Conservation (phyloP, 2,888 invertebrate genomes). For the Geophilus truncorum region DNA sequence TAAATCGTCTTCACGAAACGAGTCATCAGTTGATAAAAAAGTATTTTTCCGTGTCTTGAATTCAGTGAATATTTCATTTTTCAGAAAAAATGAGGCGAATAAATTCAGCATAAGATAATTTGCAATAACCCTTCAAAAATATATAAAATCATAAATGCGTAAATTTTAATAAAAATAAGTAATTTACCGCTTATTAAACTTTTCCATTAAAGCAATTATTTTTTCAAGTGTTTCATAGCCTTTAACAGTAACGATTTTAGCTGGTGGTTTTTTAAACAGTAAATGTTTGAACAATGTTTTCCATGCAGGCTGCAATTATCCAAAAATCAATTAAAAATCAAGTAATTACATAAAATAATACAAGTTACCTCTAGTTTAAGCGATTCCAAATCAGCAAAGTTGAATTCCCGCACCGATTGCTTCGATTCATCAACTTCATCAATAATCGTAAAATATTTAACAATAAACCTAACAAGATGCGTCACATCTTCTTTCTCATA, state of each 20-base stretch:
- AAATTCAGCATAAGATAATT: neutral
- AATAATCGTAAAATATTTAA: too few relatives aligned
- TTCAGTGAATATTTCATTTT: neutral
- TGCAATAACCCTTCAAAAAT: neutral
- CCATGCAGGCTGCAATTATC: neutral
- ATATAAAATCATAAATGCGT: too few relatives aligned
- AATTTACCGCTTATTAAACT: neutral
- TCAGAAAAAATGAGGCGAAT: neutral
- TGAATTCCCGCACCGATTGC: too few relatives aligned
- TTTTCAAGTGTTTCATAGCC: neutral
- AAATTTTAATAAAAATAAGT: too few relatives aligned
- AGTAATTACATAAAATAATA: too few relatives aligned
- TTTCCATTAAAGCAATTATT: neutral
- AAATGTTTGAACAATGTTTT: neutral
- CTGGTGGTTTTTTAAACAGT: neutral
- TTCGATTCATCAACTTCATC: too few relatives aligned
- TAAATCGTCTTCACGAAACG: neutral
- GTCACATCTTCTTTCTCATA: too few relatives aligned
- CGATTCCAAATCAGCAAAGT: too few relatives aligned
- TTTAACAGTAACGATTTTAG: neutral
- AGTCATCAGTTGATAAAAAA: neutral
- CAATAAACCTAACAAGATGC: too few relatives aligned
- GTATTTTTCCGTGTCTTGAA: neutral
- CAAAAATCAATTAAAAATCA: neutral
- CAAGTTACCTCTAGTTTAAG: too few relatives aligned